Evolutionary conservation across 2,888 invertebrate species (phyloP).

Genomic region (Pecten maximus): DNA sequence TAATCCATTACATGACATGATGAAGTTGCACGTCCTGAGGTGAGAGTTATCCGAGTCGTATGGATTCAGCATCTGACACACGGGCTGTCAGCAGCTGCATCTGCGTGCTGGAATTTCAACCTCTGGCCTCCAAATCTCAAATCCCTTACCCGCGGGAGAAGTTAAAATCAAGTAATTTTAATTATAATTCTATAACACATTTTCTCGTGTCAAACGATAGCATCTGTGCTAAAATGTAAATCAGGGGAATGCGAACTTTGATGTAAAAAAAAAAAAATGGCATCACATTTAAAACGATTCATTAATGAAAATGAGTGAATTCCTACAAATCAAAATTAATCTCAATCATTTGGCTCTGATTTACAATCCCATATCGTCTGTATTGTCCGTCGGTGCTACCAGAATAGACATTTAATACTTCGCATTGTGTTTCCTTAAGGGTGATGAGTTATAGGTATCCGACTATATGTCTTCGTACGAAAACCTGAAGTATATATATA

Average conservation of each 20-base stretch:
- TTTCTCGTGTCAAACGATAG: neutral
- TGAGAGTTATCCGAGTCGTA: conserved; percentile 8
- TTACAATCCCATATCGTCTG: neutral
- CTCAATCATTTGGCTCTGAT: neutral
- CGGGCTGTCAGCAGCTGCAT: conserved; percentile 26
- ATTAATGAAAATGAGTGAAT: neutral
- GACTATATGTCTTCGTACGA: too few relatives aligned
- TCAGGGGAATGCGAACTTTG: neutral
- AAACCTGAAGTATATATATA: too few relatives aligned
- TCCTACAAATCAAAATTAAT: neutral
- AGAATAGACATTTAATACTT: too few relatives aligned
- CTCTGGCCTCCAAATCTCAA: neutral
- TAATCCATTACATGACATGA: conserved; percentile 29
- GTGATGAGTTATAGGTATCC: too few relatives aligned
- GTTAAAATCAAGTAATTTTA: neutral
- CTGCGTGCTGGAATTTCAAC: neutral
- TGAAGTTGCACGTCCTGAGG: conserved; percentile 35
- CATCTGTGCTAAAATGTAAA: neutral
- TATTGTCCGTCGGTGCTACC: neutral
- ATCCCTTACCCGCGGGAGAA: neutral
- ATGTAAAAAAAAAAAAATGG: too few relatives aligned
- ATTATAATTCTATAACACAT: neutral
- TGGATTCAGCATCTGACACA: conserved; percentile 17
- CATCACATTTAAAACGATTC: neutral
- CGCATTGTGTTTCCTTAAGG: too few relatives aligned